Evolutionary conservation across 2,888 invertebrate species (phyloP), one percentile per base, ranked within the genome.

Genomic region (Sinotaia quadrata): DNA sequence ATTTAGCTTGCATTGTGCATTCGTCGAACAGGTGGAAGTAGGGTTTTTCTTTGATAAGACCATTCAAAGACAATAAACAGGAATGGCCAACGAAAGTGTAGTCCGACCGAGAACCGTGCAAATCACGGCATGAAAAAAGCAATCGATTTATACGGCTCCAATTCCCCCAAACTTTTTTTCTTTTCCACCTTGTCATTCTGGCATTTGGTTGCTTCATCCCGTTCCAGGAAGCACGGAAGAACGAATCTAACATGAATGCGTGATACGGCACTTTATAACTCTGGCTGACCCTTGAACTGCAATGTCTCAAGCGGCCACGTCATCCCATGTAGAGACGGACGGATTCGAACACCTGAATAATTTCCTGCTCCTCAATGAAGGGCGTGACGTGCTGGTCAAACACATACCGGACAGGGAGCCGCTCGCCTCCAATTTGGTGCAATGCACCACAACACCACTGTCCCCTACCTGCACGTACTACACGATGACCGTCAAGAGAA

Each of bases 281-380:
- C 12, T 41, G 15, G 44, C 12, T n/a, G 12, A 15, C 44, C 44
- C 15, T 15, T 41, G 15, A 41, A 44, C 5, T 21, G 27, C n/a
- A 4, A 18, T 12, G 15, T 49, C 31, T 49, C 52, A 67, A 37
- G 62, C 67, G 59, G 67, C 69, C 60, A 57, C 67, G 33, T 65
- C 59, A 2, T 69, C 72, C 4, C 54, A 63, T 1, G 34, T 67
- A 18, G 54, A 56, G 21, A 73, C 69, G 15, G 65, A 69, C 27
- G 72, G 72, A 21, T 73, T 73, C 49, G 72, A 73, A 37, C 69
- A 73, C 51, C 67, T 56, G 31, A 73, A 73, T 67, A 73, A 73
- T 33, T 69, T 73, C 59, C 31, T 73, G 34, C 59, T 73, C 36
- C 68, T 73, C 41, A 69, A 67, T 51, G 69, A 69, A 33, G 72